Conservation (phyloP, 2,113 vertebrate genomes). For the Probosciger aterrimus region DNA sequence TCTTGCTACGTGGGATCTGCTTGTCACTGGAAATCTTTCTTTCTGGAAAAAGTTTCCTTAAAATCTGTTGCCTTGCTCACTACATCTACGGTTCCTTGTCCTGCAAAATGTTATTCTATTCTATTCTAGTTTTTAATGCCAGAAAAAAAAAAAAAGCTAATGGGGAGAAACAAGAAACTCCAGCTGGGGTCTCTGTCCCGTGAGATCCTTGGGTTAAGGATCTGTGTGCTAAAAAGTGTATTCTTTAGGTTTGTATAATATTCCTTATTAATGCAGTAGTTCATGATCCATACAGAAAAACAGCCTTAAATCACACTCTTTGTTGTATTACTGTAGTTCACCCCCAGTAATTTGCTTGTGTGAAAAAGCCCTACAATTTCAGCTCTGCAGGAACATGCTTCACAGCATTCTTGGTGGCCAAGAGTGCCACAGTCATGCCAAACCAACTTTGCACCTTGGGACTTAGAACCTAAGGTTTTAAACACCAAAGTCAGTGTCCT, state of each 20-base stretch:
- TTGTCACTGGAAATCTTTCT: not conserved
- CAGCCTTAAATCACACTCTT: not conserved
- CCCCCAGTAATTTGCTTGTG: accelerated
- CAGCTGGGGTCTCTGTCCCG: not conserved
- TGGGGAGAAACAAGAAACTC: not conserved
- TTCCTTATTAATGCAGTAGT: not conserved
- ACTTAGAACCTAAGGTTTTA: not conserved
- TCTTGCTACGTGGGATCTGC: not conserved
- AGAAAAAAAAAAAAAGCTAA: not conserved
- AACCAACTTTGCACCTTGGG: not conserved
- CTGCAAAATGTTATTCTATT: not conserved
- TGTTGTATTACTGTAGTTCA: not conserved
- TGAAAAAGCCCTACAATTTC: not conserved
- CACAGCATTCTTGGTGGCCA: not conserved
- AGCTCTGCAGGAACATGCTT: not conserved
- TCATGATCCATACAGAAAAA: not conserved
- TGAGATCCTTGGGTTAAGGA: not conserved
- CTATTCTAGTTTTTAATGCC: not conserved
- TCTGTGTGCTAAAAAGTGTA: not conserved
- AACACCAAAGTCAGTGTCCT: not conserved
- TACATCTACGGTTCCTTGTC: not conserved
- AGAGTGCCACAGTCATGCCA: not conserved
- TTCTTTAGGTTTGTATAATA: not conserved
- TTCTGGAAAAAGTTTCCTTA: not conserved
- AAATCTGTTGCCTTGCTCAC: not conserved